Conservation (phyloP, 1,140 invertebrate genomes). For the Aphelinus certus region DNA sequence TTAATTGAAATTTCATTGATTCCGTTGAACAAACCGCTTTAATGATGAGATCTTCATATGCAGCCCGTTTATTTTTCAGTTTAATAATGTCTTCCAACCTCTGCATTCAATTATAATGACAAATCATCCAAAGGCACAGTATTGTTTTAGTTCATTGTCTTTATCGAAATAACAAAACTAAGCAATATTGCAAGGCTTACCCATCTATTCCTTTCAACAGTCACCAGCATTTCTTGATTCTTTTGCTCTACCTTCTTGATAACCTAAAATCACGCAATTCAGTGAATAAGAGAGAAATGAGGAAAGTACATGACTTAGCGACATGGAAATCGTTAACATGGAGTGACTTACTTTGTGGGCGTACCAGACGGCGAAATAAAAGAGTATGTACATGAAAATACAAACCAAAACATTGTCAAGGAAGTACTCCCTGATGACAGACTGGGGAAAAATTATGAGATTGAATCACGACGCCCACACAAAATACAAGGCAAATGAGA, state of each 20-base stretch:
- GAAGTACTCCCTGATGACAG: constrained; percentile 56
- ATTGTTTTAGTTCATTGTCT: neutral
- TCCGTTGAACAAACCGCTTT: constrained; percentile 36
- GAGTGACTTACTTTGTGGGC: constrained; percentile 54
- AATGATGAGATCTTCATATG: constrained; percentile 38
- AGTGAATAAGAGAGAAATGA: constrained; percentile 31
- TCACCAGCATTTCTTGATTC: constrained; percentile 51
- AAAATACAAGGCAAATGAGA: neutral
- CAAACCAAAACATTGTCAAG: constrained; percentile 56
- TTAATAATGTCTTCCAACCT: constrained; percentile 33
- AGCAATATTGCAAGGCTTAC: constrained; percentile 44
- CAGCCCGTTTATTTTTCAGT: constrained; percentile 33
- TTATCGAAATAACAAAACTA: neutral
- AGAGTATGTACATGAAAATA: constrained; percentile 55
- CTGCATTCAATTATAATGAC: constrained; percentile 8
- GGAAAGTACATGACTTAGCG: constrained; percentile 28
- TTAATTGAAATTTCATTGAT: neutral
- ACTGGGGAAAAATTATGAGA: constrained; percentile 43
- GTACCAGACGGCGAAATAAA: constrained; percentile 57
- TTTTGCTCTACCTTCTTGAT: constrained; percentile 53
- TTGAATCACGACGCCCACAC: too few relatives aligned
- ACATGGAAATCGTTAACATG: constrained; percentile 12
- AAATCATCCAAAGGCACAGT: neutral
- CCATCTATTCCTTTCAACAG: constrained; percentile 50
- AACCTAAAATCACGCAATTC: constrained; percentile 48